These are phyloP conservation scores for Hippoglossus stenolepis DNA, from an alignment of 2,113 vertebrate species.

Conservation along the genomic window DNA sequence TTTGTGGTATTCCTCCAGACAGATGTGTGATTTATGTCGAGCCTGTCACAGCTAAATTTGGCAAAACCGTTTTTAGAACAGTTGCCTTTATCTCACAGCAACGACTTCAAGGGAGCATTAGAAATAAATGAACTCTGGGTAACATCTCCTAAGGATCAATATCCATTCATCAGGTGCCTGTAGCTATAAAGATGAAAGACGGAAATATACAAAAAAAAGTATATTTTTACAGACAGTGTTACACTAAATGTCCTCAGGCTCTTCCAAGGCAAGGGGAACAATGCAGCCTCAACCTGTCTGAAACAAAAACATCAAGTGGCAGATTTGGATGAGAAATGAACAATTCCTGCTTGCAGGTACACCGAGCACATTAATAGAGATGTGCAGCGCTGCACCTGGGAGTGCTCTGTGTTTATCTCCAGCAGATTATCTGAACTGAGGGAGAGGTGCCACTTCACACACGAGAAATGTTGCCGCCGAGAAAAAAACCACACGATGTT, in stretches of 20 bases:
- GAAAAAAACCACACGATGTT: not conserved
- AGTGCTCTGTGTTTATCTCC: conserved; percentile 16
- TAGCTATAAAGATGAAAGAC: conserved; percentile 55
- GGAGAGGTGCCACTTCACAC: conserved; percentile 15
- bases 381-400: conserved; percentile 9
- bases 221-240: conserved; percentile 50
- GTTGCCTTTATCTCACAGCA: conserved; percentile 2
- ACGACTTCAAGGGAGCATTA: conserved; percentile 37
- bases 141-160: conserved; percentile 63
- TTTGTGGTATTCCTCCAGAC: not conserved
- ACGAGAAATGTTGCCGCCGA: conserved; percentile 7
- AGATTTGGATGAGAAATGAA: conserved; percentile 22
- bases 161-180: conserved; percentile 60
- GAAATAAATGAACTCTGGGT: conserved; percentile 52
- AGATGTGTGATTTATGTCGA: conserved; percentile 2
- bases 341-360: conserved; percentile 4
- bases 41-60: conserved; percentile 4
- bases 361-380: conserved; percentile 6
- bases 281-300: conserved; percentile 34
- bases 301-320: conserved; percentile 42
- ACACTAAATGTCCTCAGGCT: conserved; percentile 50
- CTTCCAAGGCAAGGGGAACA: conserved; percentile 28
- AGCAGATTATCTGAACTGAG: conserved; percentile 12
- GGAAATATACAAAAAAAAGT: conserved; percentile 40
- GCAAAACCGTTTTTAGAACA: not conserved